Conservation (phyloP, 2,113 vertebrate genomes). For the Odobenus rosmarus region DNA sequence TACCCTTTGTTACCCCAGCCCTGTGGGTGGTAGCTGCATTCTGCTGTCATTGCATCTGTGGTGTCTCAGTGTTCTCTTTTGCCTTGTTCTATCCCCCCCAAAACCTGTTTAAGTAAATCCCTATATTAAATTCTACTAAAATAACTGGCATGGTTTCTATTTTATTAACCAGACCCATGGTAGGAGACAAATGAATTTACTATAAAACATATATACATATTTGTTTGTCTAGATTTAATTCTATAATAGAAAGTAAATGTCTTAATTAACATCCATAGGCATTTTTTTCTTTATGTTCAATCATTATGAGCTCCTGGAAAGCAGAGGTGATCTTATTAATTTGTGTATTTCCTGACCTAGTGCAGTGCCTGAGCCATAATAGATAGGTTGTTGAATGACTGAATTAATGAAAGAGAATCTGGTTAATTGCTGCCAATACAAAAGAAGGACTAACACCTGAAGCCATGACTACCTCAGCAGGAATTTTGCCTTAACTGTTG, state of each 20-base stretch:
- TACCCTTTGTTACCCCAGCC: background rate
- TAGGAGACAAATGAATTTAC: background rate
- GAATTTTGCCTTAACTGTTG: background rate
- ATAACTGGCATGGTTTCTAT: background rate
- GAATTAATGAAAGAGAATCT: background rate
- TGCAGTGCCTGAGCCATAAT: background rate
- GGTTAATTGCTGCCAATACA: background rate
- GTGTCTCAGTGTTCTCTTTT: background rate
- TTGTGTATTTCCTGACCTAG: background rate
- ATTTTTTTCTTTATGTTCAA: background rate
- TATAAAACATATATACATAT: background rate
- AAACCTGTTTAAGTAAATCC: background rate
- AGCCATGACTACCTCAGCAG: background rate
- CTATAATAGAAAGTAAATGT: background rate
- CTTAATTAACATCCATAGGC: background rate
- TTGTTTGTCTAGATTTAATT: background rate
- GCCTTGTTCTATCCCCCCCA: background rate
- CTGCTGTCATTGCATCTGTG: background rate
- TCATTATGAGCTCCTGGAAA: background rate
- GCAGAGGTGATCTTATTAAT: background rate
- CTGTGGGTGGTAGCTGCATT: background rate
- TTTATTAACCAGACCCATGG: background rate
- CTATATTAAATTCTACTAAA: constrained; percentile 23
- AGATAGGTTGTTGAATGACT: background rate
- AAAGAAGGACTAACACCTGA: background rate